Percentiles rank a stretch among this genome's conserved stretches.
Evolutionary conservation across 2,797 vertebrate species (phyloP).

Genomic region (Pygocentrus nattereri): DNA sequence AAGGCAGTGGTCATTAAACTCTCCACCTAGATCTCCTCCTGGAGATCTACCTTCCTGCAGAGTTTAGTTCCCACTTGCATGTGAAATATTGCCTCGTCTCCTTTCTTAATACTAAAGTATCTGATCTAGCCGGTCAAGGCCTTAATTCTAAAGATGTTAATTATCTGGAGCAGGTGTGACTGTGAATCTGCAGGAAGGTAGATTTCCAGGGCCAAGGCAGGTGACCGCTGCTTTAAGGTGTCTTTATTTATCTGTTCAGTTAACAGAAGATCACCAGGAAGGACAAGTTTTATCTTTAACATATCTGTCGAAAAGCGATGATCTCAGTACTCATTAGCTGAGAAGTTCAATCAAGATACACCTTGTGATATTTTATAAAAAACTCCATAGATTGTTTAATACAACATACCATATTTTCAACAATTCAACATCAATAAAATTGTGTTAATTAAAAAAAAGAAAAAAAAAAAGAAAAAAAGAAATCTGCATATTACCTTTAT

Average conservation of each 20-base stretch:
- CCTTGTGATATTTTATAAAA: slow-evolving; percentile 62
- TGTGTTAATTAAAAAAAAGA: slow-evolving; percentile 79
- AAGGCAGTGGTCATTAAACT: too few relatives aligned
- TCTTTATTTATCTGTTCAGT: neutral
- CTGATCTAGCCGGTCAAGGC: too few relatives aligned
- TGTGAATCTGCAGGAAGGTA: too few relatives aligned
- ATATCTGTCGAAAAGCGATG: neutral
- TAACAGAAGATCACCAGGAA: neutral
- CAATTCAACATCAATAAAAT: slow-evolving; percentile 87
- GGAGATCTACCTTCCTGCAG: too few relatives aligned
- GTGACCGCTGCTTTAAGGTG: too few relatives aligned
- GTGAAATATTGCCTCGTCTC: too few relatives aligned
- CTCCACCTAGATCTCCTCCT: too few relatives aligned
- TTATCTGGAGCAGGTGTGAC: too few relatives aligned
- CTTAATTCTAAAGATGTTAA: too few relatives aligned
- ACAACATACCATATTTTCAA: slow-evolving; percentile 88
- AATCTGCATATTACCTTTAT: slow-evolving; percentile 89
- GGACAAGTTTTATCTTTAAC: neutral
- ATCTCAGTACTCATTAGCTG: neutral
- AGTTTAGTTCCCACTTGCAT: too few relatives aligned
- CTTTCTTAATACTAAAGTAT: too few relatives aligned
- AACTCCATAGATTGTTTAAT: slow-evolving; percentile 87
- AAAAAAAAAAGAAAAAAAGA: slow-evolving; percentile 76
- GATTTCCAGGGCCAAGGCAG: too few relatives aligned
- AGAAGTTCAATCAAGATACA: slow-evolving; percentile 46